Conservation (phyloP, 2,888 invertebrate species). For the Homarus gammarus region DNA sequence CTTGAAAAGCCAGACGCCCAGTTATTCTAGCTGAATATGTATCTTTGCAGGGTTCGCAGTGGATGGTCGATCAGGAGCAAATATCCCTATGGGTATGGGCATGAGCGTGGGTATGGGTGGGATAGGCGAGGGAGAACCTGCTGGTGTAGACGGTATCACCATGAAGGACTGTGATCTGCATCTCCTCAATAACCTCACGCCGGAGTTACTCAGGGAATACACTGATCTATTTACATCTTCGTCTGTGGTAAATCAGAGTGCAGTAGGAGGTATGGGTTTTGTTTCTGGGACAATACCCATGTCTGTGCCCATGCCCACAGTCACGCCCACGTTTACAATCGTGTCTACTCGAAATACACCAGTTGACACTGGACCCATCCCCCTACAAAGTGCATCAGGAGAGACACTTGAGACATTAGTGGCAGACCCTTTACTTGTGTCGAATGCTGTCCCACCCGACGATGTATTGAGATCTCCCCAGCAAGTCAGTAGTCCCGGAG, state of each 20-base stretch:
- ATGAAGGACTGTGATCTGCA: conserved; percentile 72
- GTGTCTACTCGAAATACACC: background rate
- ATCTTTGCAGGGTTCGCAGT: conserved; percentile 12
- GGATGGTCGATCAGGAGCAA: conserved; percentile 5
- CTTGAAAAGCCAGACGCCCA: too few relatives aligned
- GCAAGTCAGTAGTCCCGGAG: conserved; percentile 51
- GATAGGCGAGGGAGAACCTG: conserved; percentile 20
- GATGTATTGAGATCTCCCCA: conserved; percentile 50
- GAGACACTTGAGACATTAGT: conserved; percentile 57
- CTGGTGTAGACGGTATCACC: conserved; percentile 63
- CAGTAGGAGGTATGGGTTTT: background rate
- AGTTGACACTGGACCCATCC: conserved; percentile 16
- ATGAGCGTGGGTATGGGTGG: background rate
- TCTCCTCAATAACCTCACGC: conserved; percentile 69
- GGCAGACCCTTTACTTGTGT: conserved; percentile 52
- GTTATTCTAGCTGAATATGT: background rate
- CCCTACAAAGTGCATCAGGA: conserved; percentile 45
- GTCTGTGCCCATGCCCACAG: background rate
- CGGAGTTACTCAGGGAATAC: conserved; percentile 69
- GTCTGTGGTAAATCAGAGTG: background rate
- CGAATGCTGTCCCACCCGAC: conserved; percentile 56
- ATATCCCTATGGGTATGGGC: background rate
- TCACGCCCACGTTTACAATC: conserved; percentile 2
- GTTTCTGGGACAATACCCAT: background rate
- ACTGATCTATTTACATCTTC: conserved; percentile 46